phyloP scores from a whole-genome alignment of 2,888 invertebrate species.

The Sinhomidia bicolor region DNA sequence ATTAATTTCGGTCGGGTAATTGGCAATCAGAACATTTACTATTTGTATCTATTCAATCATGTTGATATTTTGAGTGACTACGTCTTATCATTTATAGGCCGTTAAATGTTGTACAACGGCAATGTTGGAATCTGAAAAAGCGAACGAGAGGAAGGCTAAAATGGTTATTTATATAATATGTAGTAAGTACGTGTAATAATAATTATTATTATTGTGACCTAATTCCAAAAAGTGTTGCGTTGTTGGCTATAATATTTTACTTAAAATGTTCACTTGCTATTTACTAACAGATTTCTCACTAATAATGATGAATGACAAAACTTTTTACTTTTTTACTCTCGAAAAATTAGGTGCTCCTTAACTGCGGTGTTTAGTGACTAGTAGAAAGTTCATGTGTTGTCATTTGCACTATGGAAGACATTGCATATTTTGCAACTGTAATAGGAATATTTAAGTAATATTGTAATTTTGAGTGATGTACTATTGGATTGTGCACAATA shows the following conservation, averaged over 20 bases:
- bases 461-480: background rate
- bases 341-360: background rate
- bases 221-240: background rate
- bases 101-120: slow-evolving; percentile 30
- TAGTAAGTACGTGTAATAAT: background rate
- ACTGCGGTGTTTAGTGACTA: slow-evolving; percentile 23
- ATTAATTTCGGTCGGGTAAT: too few species aligned
- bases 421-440: slow-evolving; percentile 33
- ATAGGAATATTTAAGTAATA: background rate
- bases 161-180: background rate
- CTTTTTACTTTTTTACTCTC: background rate
- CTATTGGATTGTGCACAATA: background rate
- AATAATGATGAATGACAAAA: background rate
- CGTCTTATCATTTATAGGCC: slow-evolving; percentile 12
- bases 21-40: too few species aligned
- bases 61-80: background rate
- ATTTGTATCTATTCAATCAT: background rate
- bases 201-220: background rate
- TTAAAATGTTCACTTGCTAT: background rate
- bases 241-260: background rate
- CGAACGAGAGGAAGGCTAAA: background rate
- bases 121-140: background rate
- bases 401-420: slow-evolving; percentile 54
- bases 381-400: slow-evolving; percentile 33
- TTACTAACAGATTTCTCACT: background rate